Percentiles rank a stretch among this genome's conserved stretches.
Conservation (phyloP, 2,113 vertebrate species). For the Buteo buteo region DNA sequence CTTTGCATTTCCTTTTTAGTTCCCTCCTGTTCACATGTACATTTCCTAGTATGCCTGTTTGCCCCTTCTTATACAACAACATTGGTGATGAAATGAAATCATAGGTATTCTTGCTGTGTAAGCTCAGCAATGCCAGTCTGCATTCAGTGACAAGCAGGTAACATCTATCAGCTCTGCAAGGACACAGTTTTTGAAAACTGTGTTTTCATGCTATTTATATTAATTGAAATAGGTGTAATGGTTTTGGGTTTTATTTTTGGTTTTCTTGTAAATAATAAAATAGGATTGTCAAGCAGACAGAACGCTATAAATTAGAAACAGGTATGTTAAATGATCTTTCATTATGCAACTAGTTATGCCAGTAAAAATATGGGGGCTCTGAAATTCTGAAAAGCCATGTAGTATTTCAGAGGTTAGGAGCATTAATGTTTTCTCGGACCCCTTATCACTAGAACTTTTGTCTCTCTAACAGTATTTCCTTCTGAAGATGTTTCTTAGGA, state of each 20-base stretch:
- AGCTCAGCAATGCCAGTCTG: background rate
- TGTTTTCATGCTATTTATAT: background rate
- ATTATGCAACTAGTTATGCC: background rate
- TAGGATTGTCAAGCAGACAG: background rate
- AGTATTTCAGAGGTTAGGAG: background rate
- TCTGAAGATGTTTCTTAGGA: background rate
- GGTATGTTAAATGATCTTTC: background rate
- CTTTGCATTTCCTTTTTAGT: background rate
- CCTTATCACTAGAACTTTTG: background rate
- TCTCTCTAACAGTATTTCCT: background rate
- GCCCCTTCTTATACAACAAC: background rate
- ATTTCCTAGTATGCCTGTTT: background rate
- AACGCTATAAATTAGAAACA: background rate
- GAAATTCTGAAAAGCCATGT: background rate
- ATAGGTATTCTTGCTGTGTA: background rate
- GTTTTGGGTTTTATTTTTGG: background rate
- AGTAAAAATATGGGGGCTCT: background rate
- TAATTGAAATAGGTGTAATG: background rate
- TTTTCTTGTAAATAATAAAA: background rate
- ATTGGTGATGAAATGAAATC: background rate
- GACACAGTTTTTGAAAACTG: background rate
- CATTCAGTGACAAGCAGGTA: background rate
- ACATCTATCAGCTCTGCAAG: background rate
- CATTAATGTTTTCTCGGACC: background rate
- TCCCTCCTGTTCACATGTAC: background rate